phyloP scores from a whole-genome alignment of 1,140 invertebrate genomes.

The Chironomus striatipennis region DNA sequence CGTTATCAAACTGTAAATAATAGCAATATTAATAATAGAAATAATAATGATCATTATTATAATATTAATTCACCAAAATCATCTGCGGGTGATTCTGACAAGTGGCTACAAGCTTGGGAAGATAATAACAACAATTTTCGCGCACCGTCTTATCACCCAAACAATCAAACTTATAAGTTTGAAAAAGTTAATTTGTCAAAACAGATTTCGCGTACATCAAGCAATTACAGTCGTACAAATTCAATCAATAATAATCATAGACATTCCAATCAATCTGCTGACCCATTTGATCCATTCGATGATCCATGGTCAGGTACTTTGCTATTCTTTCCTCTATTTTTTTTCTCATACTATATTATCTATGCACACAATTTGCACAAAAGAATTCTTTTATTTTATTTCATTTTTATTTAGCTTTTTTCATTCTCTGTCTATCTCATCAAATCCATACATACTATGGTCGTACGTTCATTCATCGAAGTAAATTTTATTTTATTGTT shows the following conservation, averaged over 20 bases:
- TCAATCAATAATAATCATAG: slow-evolving; percentile 3
- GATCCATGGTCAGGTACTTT: slow-evolving; percentile 22
- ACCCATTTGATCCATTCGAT: slow-evolving; percentile 15
- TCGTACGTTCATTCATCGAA: neutral
- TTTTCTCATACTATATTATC: neutral
- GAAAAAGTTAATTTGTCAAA: neutral
- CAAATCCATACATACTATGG: neutral
- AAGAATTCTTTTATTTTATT: neutral
- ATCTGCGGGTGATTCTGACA: neutral
- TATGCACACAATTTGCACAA: neutral
- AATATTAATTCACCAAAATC: slow-evolving; percentile 17
- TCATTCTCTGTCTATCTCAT: neutral
- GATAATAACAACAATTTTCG: slow-evolving; percentile 3
- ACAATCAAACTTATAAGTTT: neutral
- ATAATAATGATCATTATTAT: slow-evolving; percentile 9
- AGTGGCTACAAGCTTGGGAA: slow-evolving; percentile 7
- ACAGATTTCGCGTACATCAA: neutral
- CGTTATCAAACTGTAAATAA: slow-evolving; percentile 18
- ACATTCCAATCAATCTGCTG: neutral
- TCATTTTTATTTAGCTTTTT: neutral
- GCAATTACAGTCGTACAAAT: neutral
- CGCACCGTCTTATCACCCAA: neutral
- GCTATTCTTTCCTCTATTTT: neutral
- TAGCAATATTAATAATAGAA: slow-evolving; percentile 13
- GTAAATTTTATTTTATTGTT: neutral